Evolutionary conservation across 1,140 invertebrate species (phyloP), one percentile per base, ranked within the genome.

Genomic region (Bombus huntii): DNA sequence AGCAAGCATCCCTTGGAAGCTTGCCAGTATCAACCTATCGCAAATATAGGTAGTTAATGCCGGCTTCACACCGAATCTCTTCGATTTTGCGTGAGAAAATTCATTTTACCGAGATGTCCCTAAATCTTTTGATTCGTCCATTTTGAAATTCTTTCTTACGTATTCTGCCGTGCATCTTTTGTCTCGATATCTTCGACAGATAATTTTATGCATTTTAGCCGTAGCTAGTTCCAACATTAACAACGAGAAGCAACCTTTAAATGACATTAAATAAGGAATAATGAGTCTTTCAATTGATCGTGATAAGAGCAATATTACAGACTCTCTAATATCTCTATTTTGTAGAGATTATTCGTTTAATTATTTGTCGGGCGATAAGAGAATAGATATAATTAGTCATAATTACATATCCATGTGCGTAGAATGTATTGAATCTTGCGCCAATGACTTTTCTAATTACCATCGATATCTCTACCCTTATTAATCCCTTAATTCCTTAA

Each of bases 1-100:
- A 86, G 87, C 87, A 83, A 87, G 86, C 89, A 90, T 89, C 88
- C 79, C 83, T 83, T 93, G 92, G 92, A 88, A 73, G 42, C 44
- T 18, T 72, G 92, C 92, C 92, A 93, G 82, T 83, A 77, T 68
- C 78, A 70, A 75, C 66, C 72, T 80, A 91, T 92, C 74, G 74
- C 88, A 89, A 92, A 92, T 93, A 92, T 86, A 92, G 76, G 65
- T 82, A 53, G 77, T 62, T 87, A 84, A 87, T 82, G 81, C 44
- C 71, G 44, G 13, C n/a, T 66, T 90, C 82, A 85, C 82, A 89
- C 68, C 62, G 47, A 87, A 59, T 78, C 37, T 37, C 15, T 22
- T 31, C 34, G 2, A 1, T 3, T 1, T 74, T 22, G 34, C 37
- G 57, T 6, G 25, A 62, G 25, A 42, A 65, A 65, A 47, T 53